Conservation (phyloP, 2,797 vertebrate species). For the Champsocephalus esox region DNA sequence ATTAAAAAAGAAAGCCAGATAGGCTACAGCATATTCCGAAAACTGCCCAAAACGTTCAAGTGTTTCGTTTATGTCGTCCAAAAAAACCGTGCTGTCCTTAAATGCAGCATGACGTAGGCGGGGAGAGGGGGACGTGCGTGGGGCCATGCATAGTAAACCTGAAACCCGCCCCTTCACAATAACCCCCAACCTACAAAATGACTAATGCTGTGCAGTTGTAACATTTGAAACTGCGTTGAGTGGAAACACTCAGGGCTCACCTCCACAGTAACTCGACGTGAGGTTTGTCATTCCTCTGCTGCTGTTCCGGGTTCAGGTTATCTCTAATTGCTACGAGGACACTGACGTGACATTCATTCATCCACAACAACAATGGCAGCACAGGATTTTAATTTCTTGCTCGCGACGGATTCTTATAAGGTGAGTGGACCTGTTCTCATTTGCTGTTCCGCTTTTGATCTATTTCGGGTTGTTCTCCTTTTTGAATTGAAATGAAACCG, state of each 20-base stretch:
- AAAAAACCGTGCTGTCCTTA: constrained; percentile 6
- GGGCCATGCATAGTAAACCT: constrained; percentile 25
- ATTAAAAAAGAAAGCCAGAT: too few relatives aligned
- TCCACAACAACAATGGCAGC: constrained; percentile 79
- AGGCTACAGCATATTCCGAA: too few relatives aligned
- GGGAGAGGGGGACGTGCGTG: constrained; percentile 26
- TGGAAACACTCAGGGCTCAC: not conserved
- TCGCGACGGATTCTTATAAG: constrained; percentile 87
- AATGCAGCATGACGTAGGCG: constrained; percentile 52
- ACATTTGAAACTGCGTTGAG: not conserved
- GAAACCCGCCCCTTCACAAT: constrained; percentile 42
- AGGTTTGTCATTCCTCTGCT: not conserved
- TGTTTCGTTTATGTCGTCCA: not conserved
- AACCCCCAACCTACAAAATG: constrained; percentile 26
- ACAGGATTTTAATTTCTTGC: constrained; percentile 84
- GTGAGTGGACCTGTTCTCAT: constrained; percentile 59
- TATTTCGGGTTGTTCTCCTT: not conserved
- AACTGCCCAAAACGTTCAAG: not conserved
- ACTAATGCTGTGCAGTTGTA: not conserved
- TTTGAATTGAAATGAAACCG: not conserved
- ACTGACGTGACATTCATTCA: constrained; percentile 55
- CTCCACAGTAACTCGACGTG: not conserved
- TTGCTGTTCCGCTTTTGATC: accelerated
- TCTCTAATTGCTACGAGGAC: not conserved
- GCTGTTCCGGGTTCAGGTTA: too few relatives aligned